Evolutionary conservation across 1,140 invertebrate genomes (phyloP), one percentile per base, ranked within the genome.

Genomic region (Antheraea mylitta): DNA sequence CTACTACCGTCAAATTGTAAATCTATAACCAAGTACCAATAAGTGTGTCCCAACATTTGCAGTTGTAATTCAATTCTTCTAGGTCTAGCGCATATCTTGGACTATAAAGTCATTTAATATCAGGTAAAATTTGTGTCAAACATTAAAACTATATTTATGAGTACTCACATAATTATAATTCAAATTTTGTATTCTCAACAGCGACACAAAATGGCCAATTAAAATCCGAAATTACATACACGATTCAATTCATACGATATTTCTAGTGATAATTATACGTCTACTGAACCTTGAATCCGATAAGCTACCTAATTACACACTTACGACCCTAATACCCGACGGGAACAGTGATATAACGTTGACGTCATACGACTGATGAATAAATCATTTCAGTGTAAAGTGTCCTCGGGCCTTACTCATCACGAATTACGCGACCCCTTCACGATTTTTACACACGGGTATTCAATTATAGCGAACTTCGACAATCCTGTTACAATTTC

Each of bases 371-470:
- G 64, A 66, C 64, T 70, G 64, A 68, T 72, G 71, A 72, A 72
- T 72, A 72, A 68, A 72, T 68, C 61, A 72, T 69, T 59, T 48
- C 64, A 30, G 63, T 72, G 59, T 69, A 72, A 72, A 72, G 42
- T 59, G 63, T 66, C 63, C 64, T 36, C 59, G 19, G 48, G 48
- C 19, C 58, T 61, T 58, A 64, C 19, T 66, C 67, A 53, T 70
- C 69, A 62, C 22, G 67, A 62, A 62, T 58, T 63, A 69, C 63
- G 63, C 66, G 67, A 66, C 63, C 38, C 30, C 58, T 59, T 71
- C 61, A 68, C 13, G 63, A 18, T 19, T 16, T 36, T 10, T 64
- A 64, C 58, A 18, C 42, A 71, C 38, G 53, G 63, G 4, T 13
- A 36, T 53, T 13, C 16, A 53, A 13, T 53, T 53, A 53, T n/a